phyloP scores from a whole-genome alignment of 2,113 vertebrate species.

The Nipponia nippon region DNA sequence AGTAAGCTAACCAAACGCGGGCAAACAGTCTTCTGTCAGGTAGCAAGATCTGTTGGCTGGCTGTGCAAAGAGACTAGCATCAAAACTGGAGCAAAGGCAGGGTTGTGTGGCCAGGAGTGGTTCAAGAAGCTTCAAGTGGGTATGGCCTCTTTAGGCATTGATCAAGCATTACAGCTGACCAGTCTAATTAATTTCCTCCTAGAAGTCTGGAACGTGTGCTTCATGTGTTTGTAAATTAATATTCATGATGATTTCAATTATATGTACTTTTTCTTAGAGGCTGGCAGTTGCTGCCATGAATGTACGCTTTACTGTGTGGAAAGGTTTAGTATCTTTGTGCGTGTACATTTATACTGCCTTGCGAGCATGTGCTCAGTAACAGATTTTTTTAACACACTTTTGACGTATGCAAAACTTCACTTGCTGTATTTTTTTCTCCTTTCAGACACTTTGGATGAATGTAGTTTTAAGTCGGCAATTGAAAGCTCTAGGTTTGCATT shows the following conservation, averaged over 20 bases:
- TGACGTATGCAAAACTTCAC: not conserved
- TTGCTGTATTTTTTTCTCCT: not conserved
- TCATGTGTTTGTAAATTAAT: not conserved
- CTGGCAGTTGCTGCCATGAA: not conserved
- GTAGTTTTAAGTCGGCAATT: not conserved
- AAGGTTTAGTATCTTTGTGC: not conserved
- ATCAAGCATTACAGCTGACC: not conserved
- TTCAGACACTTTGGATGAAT: not conserved
- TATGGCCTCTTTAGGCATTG: not conserved
- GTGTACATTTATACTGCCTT: not conserved
- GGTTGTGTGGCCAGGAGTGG: not conserved
- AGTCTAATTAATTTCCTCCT: not conserved
- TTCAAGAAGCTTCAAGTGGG: not conserved
- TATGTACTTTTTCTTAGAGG: not conserved
- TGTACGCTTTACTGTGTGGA: rapidly evolving
- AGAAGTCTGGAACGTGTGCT: not conserved
- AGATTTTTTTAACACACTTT: not conserved
- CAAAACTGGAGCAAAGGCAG: not conserved
- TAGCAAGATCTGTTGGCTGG: not conserved
- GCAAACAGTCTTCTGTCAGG: not conserved
- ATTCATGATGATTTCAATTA: not conserved
- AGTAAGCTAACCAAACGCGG: not conserved
- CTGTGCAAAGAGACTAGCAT: not conserved
- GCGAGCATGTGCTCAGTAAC: not conserved
- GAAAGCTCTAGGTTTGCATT: not conserved